Base-by-base conservation (phyloP, 53 echinoderm and acorn worm genomes). In the Zoroaster sp. region DNA sequence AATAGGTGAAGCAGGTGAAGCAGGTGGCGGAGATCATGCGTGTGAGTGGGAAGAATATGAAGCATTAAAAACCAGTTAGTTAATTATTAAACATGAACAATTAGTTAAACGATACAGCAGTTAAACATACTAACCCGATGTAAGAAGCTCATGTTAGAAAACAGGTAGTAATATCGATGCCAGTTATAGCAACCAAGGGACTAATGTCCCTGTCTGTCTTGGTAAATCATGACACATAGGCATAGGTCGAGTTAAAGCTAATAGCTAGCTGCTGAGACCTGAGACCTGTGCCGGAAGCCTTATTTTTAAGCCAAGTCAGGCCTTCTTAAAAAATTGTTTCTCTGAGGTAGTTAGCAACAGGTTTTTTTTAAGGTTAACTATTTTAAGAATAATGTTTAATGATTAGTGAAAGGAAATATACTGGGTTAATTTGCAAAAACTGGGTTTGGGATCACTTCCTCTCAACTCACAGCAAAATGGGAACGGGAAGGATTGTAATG, bases 41-140 rank as follows among this genome's bases (percentile, higher is more conserved):
- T 77, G 78, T 78, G 78, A 78, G 59, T 78, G 39, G 54, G 55
- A 59, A 78, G 78, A 75, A 78, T 38, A 59, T 78, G 59, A 59
- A 78, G 36, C 13, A 55, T 25, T 20, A 53, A 45, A 78, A 78
- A 76, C 35, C 59, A 49, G 51, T 77, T 77, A 49, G 28, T 10
- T 43, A 47, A 76, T 47, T 18, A 47, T 76, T 76, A 49, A 25
- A 32, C 46, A 17, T 33, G 15, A 76, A 31, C 34, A 14, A 4
- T 32, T 14, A 15, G 51, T 49, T 41, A 76, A 41, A 76, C 28
- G 14, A 40, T 23, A 74, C 21, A 74, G 25, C 21, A 32, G 76
- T 31, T 41, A 76, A 74, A 30, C 3, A 32, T 46, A 76, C 76
- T 47, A 18, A 76, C 76, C 76, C 46, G 76, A 12, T 45, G 49